A percentile compares a stretch with the other conserved stretches of the same genome.
Evolutionary conservation across 1,140 invertebrate species (phyloP).

Genomic region (Drosophila willistoni): DNA sequence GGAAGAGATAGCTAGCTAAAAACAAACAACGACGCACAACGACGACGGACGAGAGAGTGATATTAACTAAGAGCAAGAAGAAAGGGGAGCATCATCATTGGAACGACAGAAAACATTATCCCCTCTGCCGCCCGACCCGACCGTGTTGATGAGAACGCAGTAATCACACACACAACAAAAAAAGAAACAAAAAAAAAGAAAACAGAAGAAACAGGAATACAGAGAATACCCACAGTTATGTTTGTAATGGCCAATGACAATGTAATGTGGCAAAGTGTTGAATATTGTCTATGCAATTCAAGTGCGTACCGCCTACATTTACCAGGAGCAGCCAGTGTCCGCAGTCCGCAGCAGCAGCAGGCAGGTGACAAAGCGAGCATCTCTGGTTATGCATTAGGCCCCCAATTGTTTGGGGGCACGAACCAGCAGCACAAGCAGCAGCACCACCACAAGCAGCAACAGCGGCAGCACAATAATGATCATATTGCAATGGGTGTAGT

Average conservation of each 20-base stretch:
- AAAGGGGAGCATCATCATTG: constrained; percentile 19
- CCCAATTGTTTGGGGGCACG: constrained; percentile 82
- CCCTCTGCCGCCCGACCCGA: not conserved
- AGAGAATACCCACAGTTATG: constrained; percentile 68
- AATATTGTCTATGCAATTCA: constrained; percentile 74
- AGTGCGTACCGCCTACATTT: constrained; percentile 62
- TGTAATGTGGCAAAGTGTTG: constrained; percentile 82
- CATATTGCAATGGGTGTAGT: constrained; percentile 59
- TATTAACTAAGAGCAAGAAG: constrained; percentile 23
- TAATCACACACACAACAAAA: not conserved
- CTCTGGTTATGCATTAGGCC: constrained; percentile 78
- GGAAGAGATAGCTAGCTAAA: not conserved
- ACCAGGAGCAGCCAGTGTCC: constrained; percentile 47
- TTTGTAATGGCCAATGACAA: constrained; percentile 82
- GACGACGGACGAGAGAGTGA: constrained; percentile 9
- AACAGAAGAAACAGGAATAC: constrained; percentile 28
- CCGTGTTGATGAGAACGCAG: constrained; percentile 1
- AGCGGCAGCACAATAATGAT: constrained; percentile 60
- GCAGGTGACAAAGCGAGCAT: constrained; percentile 61
- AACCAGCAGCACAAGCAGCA: constrained; percentile 43
- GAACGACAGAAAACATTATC: not conserved
- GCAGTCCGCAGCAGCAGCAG: constrained; percentile 42
- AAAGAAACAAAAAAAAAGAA: not conserved
- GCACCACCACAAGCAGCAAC: constrained; percentile 42
- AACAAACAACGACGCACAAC: constrained; percentile 42